Conservation (phyloP, 2,113 vertebrate genomes). For the Pitta sordida region DNA sequence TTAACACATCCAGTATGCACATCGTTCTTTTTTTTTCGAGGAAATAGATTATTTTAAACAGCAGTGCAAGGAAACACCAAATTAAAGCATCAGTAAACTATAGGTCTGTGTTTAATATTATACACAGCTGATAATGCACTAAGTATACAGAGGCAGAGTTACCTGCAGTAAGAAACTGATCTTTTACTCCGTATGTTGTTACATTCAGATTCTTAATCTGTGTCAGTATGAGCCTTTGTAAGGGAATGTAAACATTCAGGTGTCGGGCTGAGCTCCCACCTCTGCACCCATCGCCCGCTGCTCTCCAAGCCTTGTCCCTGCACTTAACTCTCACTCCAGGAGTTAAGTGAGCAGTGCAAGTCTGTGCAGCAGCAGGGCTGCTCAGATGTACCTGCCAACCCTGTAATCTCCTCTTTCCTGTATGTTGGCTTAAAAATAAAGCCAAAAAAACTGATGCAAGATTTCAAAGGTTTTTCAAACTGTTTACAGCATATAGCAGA, state of each 20-base stretch:
- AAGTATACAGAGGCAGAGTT: constrained; percentile 52
- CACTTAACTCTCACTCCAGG: neutral
- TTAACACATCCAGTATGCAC: constrained; percentile 58
- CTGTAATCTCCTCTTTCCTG: neutral
- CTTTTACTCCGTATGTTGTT: neutral
- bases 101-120: constrained; percentile 44
- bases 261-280: constrained; percentile 4
- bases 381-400: neutral
- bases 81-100: constrained; percentile 65
- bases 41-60: constrained; percentile 64
- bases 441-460: constrained; percentile 52
- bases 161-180: constrained; percentile 28
- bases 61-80: constrained; percentile 63
- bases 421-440: constrained; percentile 67
- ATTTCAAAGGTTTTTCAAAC: constrained; percentile 36
- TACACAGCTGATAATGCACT: constrained; percentile 62
- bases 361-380: neutral
- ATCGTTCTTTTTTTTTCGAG: constrained; percentile 23
- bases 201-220: constrained; percentile 15
- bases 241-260: constrained; percentile 68
- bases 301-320: neutral
- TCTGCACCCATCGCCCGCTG: neutral
- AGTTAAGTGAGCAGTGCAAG: neutral
- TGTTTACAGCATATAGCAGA: constrained; percentile 44
- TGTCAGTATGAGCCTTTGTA: constrained; percentile 31